Percentiles rank a stretch among this genome's conserved stretches.
Conservation (phyloP, 2,888 invertebrate genomes). For the Synergus umbraculus region DNA sequence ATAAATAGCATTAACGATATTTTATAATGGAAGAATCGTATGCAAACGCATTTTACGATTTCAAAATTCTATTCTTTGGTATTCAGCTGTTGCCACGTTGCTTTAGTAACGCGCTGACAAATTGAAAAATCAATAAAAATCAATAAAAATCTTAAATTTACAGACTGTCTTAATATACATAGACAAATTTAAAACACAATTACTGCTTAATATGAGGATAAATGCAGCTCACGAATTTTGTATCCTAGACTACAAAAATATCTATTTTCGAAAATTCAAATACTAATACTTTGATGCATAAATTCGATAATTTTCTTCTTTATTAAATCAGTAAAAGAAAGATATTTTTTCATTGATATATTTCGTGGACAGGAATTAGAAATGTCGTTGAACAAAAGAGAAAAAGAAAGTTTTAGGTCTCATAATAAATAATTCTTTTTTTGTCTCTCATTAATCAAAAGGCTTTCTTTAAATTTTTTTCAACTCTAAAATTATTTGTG, state of each 20-base stretch:
- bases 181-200: neutral
- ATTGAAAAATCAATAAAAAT: constrained; percentile 6
- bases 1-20: constrained; percentile 22
- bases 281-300: neutral
- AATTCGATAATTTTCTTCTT: neutral
- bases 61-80: constrained; percentile 26
- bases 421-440: neutral
- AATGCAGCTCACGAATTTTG: neutral
- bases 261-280: constrained; percentile 5
- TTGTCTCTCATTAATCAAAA: neutral
- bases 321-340: neutral
- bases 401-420: neutral
- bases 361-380: neutral
- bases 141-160: neutral
- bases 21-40: constrained; percentile 33
- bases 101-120: neutral
- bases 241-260: constrained; percentile 23
- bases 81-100: constrained; percentile 15
- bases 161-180: neutral
- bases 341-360: neutral
- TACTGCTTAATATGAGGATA: neutral
- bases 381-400: neutral
- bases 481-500: neutral
- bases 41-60: constrained; percentile 7
- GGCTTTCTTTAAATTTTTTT: neutral